A percentile compares a stretch with the other conserved stretches of the same genome.
phyloP scores from a whole-genome alignment of 1,140 invertebrate species.

The Oncopodura yosiiana region DNA sequence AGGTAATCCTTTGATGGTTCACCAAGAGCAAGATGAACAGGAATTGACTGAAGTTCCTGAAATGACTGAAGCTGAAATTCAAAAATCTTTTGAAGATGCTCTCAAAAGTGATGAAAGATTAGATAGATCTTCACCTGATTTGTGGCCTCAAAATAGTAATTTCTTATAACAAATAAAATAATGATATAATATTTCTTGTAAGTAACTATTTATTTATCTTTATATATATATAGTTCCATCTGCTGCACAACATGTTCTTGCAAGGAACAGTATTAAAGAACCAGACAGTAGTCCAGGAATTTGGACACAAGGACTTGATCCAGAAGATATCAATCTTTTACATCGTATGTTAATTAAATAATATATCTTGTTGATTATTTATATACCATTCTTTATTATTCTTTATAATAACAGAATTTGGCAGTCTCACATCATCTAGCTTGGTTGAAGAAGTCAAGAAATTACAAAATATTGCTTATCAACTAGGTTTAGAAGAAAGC shows the following conservation, averaged over 20 bases:
- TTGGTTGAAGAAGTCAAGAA: constrained; percentile 85
- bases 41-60: too few relatives aligned
- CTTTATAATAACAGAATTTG: too few relatives aligned
- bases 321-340: constrained; percentile 58
- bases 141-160: constrained; percentile 90
- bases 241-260: constrained; percentile 33
- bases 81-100: constrained; percentile 30
- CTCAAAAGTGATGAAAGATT: constrained; percentile 68
- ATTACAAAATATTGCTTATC: constrained; percentile 84
- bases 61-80: too few relatives aligned
- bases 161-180: constrained; percentile 39
- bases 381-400: too few relatives aligned
- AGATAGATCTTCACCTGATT: constrained; percentile 76
- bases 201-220: too few relatives aligned
- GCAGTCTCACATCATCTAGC: constrained; percentile 62
- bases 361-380: too few relatives aligned
- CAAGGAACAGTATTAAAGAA: constrained; percentile 34
- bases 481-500: constrained; percentile 82
- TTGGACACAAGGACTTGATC: constrained; percentile 48
- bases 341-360: constrained; percentile 67
- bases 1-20: too few relatives aligned
- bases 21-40: too few relatives aligned
- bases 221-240: too few relatives aligned
- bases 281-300: constrained; percentile 39
- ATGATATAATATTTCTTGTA: constrained; percentile 45